Base-by-base conservation (phyloP, 1,140 invertebrate species). In the Meloidogyne exigua region DNA sequence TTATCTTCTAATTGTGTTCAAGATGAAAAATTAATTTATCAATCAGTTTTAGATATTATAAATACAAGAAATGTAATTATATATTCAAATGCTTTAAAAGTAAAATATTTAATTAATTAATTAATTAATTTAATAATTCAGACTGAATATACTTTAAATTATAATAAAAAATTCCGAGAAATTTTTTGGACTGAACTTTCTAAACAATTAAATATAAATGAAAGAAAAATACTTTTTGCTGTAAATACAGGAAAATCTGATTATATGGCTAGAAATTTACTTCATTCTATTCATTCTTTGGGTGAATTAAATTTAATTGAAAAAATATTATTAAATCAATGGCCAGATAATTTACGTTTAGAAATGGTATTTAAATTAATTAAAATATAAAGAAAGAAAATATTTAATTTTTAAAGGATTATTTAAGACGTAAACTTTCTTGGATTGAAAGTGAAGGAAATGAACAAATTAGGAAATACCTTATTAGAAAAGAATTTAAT, bases 1-100 rank as follows among this genome's bases (percentile, higher is more conserved):
- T 70, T 87, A 25, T 77, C 86, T 2, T 80, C 85, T 9, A 80
- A 85, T 42, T 87, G 85, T 76, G 81, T 84, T n/a, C 71, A 80
- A 63, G 84, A 87, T 63, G 81, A 87, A 39, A 77, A 72, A 64
- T 63, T 87, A 5, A 75, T 85, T 21, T 25, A 74, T 62, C 67
- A 71, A 62, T 82, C 80, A n/a, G 86, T 86, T 15, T 57, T 73
- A 28, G 49, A 76, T 28, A 85, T 87, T 65, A 73, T 87, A 0
- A 65, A 73, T 49, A 83, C 86, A 10, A 80, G 74, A 42, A 87
- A 87, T 81, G 85, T 81, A 12, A 83, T 81, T 23, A 72, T 87
- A 68, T 87, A 85, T 69, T 76, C 75, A 10, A 82, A 84, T 12
- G 80, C 80, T 21, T 73, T 85, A 18, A 80, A 85, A 69, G 84